Evolutionary conservation across 2,888 invertebrate species (phyloP).

Genomic region (Aporophyla nigra): DNA sequence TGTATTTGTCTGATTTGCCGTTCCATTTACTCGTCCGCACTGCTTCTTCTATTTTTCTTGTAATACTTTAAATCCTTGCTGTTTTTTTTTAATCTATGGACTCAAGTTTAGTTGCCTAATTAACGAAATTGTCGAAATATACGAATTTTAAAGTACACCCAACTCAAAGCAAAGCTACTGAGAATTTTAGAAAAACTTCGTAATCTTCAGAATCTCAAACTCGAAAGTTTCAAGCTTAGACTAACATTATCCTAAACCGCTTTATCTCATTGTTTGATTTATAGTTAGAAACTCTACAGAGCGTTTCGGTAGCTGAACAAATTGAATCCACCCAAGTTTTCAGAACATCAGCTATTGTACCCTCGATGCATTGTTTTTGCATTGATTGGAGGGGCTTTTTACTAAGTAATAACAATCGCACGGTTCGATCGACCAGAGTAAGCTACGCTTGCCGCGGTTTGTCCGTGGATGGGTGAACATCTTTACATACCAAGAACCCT

Average conservation of each 20-base stretch:
- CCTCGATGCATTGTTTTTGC: conserved; percentile 23
- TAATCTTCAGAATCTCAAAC: conserved; percentile 48
- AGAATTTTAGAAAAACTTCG: conserved; percentile 45
- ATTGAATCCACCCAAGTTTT: conserved; percentile 52
- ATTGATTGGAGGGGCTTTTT: too few species aligned
- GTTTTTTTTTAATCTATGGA: background rate
- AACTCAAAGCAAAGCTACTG: conserved; percentile 29
- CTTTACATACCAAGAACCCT: too few species aligned
- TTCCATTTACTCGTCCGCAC: conserved; percentile 15
- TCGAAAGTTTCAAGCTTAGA: conserved; percentile 58
- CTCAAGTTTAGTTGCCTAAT: conserved; percentile 1
- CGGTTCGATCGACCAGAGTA: too few species aligned
- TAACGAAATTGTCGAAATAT: conserved; percentile 23
- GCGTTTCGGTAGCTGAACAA: conserved; percentile 56
- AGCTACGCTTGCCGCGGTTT: too few species aligned
- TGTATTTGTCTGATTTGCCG: conserved; percentile 44
- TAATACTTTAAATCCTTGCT: background rate
- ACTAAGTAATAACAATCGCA: too few species aligned
- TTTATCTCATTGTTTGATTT: conserved; percentile 69
- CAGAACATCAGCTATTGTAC: conserved; percentile 23
- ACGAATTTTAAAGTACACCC: conserved; percentile 18
- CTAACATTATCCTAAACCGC: conserved; percentile 62
- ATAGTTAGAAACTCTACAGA: conserved; percentile 60
- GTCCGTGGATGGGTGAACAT: too few species aligned
- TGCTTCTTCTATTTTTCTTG: background rate